phyloP scores from a whole-genome alignment of 2,797 vertebrate species.

The Geotrypetes seraphini region DNA sequence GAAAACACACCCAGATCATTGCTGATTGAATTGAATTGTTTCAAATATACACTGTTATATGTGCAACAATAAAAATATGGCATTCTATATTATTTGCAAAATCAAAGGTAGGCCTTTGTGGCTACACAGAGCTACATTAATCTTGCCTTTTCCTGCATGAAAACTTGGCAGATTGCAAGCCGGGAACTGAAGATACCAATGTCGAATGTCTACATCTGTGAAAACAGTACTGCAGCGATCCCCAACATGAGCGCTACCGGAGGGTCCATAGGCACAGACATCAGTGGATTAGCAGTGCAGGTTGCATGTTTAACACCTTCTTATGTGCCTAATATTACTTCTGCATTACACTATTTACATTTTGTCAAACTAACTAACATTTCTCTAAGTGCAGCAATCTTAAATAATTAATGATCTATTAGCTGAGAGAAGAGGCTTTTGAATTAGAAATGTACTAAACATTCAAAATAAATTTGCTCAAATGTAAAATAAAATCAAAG shows the following conservation, averaged over 20 bases:
- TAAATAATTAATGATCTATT: not conserved
- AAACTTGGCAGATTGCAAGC: constrained; percentile 73
- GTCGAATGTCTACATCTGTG: constrained; percentile 61
- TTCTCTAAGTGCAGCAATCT: not conserved
- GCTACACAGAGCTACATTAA: not conserved
- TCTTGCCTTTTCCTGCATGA: no score
- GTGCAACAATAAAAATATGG: no score
- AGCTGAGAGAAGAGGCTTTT: no score
- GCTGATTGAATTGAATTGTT: no score
- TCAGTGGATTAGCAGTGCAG: constrained; percentile 71
- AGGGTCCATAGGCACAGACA: constrained; percentile 58
- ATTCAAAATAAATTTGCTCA: no score
- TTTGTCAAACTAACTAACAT: not conserved
- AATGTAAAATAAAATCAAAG: not conserved
- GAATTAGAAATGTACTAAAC: no score
- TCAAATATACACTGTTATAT: no score
- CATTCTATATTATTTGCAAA: no score
- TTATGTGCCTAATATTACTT: not conserved
- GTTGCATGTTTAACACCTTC: constrained; percentile 7
- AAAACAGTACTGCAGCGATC: constrained; percentile 63
- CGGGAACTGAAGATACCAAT: constrained; percentile 60
- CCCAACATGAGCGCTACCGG: constrained; percentile 59
- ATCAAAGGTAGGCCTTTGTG: no score
- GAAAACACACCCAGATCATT: no score
- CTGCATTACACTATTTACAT: not conserved